Evolutionary conservation across 2,113 vertebrate genomes (phyloP).

Genomic region (Phocoena sinus): DNA sequence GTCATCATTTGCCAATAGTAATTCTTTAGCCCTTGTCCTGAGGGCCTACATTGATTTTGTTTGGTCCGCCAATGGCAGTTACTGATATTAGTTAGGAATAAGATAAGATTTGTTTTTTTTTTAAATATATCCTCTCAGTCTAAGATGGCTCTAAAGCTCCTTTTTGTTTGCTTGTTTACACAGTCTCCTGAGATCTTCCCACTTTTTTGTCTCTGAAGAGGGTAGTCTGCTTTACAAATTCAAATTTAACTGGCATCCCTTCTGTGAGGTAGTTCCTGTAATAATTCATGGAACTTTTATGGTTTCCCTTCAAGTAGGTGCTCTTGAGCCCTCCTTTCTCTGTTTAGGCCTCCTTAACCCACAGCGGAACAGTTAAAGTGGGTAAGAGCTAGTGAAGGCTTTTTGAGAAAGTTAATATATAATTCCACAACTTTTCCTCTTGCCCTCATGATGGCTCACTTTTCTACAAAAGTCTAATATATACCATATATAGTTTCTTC

Average conservation of each 20-base stretch:
- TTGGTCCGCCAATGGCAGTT: not conserved
- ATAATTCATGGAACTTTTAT: not conserved
- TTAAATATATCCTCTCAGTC: not conserved
- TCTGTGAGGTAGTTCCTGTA: not conserved
- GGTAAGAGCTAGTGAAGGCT: not conserved
- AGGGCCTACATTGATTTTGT: not conserved
- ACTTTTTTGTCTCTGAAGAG: not conserved
- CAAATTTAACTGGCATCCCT: not conserved
- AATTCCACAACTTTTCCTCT: not conserved
- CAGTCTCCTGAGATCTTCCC: not conserved
- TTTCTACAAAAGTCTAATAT: not conserved
- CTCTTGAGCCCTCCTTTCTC: not conserved
- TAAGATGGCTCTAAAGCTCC: not conserved
- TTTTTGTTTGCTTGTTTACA: not conserved
- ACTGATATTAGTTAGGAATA: not conserved
- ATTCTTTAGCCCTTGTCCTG: not conserved
- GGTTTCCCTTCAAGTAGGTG: not conserved
- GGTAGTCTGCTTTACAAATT: not conserved
- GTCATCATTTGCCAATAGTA: not conserved
- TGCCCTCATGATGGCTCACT: not conserved
- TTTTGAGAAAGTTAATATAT: not conserved
- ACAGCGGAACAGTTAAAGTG: not conserved
- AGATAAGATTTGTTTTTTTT: not conserved
- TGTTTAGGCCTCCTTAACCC: not conserved
- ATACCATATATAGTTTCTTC: not conserved